Evolutionary conservation across 2,797 vertebrate genomes (phyloP).

Genomic region (Pantherophis vulpinus): DNA sequence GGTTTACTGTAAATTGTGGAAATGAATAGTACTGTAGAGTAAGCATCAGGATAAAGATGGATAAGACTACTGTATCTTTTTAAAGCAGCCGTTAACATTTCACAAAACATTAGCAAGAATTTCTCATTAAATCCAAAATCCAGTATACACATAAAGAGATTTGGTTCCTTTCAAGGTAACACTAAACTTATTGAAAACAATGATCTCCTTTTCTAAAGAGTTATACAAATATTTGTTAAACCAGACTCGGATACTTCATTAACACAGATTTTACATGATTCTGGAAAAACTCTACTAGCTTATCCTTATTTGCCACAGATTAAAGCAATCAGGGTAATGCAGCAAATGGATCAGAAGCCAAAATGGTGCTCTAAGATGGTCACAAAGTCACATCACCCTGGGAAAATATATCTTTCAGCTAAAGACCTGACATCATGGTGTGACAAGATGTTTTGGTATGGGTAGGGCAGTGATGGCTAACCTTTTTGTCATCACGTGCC

Average conservation of each 20-base stretch:
- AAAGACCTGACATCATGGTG: not conserved
- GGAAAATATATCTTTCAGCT: not conserved
- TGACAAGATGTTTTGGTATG: not conserved
- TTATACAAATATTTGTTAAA: not conserved
- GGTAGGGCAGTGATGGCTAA: not conserved
- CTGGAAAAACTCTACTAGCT: not conserved
- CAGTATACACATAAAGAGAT: not conserved
- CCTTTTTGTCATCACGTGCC: too few species aligned
- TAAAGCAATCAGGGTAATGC: not conserved
- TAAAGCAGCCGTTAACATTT: not conserved
- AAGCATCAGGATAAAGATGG: not conserved
- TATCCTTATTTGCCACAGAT: not conserved
- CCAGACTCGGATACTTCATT: too few species aligned
- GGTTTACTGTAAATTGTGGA: not conserved
- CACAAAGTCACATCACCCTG: not conserved
- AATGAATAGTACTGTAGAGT: not conserved
- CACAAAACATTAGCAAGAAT: not conserved
- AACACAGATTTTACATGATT: not conserved
- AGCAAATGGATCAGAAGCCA: not conserved
- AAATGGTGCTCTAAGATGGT: not conserved
- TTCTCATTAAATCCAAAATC: not conserved
- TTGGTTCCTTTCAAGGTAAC: not conserved
- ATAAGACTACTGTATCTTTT: not conserved
- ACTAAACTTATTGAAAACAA: not conserved
- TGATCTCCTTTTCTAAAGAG: not conserved